Conservation (phyloP, 2,888 invertebrate species). For the Polymixis flavicincta region DNA sequence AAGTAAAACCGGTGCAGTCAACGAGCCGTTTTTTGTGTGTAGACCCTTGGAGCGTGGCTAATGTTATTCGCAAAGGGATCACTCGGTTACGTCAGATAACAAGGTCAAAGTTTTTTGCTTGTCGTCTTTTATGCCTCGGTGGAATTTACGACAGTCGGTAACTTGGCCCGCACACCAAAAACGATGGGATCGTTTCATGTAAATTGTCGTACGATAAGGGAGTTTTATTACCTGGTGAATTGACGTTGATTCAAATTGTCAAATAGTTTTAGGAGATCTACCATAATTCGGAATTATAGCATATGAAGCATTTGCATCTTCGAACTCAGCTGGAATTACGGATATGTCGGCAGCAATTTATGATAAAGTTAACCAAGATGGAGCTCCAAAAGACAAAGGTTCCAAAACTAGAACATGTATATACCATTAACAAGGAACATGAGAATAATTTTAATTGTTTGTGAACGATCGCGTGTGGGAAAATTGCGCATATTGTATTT, state of each 20-base stretch:
- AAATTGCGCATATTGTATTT: conserved; percentile 43
- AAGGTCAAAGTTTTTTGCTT: conserved; percentile 71
- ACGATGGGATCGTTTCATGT: conserved; percentile 28
- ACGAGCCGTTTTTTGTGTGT: conserved; percentile 47
- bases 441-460: conserved; percentile 42
- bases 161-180: conserved; percentile 39
- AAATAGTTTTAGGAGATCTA: conserved; percentile 19
- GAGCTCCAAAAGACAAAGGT: conserved; percentile 7
- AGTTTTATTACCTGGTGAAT: conserved; percentile 32
- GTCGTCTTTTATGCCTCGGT: conserved; percentile 43
- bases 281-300: neutral
- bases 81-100: conserved; percentile 64
- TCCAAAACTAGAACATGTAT: conserved; percentile 25
- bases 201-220: conserved; percentile 42
- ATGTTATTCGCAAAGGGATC: conserved; percentile 70
- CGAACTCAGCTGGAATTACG: neutral
- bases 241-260: conserved; percentile 11
- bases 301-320: neutral
- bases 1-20: conserved; percentile 35
- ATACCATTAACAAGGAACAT: conserved; percentile 22
- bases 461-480: conserved; percentile 36
- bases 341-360: neutral
- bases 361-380: neutral
- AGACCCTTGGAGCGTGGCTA: conserved; percentile 67
- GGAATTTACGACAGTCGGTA: conserved; percentile 47